Evolutionary conservation across 2,888 invertebrate species (phyloP), one percentile per base, ranked within the genome.

Genomic region (Lypha dubia): DNA sequence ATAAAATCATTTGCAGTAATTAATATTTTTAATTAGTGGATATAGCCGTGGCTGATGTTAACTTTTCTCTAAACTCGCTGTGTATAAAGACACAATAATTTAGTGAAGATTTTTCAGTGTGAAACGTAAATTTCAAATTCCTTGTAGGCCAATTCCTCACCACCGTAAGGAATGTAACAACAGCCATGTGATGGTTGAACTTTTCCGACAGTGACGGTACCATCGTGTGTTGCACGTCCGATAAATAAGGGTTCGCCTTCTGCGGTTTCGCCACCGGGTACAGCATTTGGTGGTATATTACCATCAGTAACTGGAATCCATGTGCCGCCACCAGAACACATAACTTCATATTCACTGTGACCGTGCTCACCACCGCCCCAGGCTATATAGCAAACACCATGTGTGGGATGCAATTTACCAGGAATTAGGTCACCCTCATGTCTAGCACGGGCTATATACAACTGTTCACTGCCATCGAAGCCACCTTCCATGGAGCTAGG

Each of bases 151-250:
- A 97, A 91, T 90, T 97, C 97, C 88, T 95, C 94, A 56, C 97
- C 97, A 0, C 93, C 96, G 90, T 95, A 97, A 15, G 97, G 94
- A 92, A 97, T 96, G 94, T 97, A 97, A 91, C 96, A 95, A 73
- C 95, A 95, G 32, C 94, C 95, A 89, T 97, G 97, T 9, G 96
- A 96, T 46, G 95, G 95, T 88, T 97, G 97, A 1, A 97, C 95
- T 93, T 97, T 97, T 89, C 97, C 97, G 32, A 95, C 94, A 28
- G 96, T 96, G 62, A 96, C 86, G 81, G 95, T 94, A 79, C 95
- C 96, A 87, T 97, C 96, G 89, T 97, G 96, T 49, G 93, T 93
- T 0, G 95, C 96, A 86, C 97, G 94, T 17, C 97, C 97, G 46
- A 97, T 93, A 92, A 94, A 97, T 1, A 97, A 93, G 0, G 96